Conservation (phyloP, 1,140 invertebrate genomes). For the Paralvinella palmiformis region DNA sequence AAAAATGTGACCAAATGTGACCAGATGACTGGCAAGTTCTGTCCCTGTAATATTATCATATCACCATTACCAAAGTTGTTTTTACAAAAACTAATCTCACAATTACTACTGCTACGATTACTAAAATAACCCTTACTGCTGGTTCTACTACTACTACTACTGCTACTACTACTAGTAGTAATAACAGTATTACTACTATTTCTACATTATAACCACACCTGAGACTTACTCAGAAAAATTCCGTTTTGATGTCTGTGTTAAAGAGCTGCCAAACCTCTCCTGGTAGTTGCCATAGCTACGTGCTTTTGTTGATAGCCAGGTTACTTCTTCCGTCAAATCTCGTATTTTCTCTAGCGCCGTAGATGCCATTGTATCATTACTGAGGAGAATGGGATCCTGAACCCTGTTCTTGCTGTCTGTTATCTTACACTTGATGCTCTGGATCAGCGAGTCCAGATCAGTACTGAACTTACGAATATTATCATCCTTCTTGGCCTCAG, state of each 20-base stretch:
- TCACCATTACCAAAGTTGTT: too few relatives aligned
- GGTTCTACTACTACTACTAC: too few relatives aligned
- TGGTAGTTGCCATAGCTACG: slow-evolving; percentile 47
- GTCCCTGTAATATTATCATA: too few relatives aligned
- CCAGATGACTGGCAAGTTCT: too few relatives aligned
- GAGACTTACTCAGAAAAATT: slow-evolving; percentile 6
- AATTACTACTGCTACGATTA: too few relatives aligned
- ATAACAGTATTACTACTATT: slow-evolving; percentile 4
- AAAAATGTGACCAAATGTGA: too few relatives aligned
- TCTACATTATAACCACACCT: not conserved
- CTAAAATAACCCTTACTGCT: too few relatives aligned
- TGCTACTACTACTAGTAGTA: too few relatives aligned
- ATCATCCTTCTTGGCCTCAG: slow-evolving; percentile 51
- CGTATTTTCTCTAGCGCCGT: slow-evolving; percentile 41
- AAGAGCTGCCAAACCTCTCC: slow-evolving; percentile 45
- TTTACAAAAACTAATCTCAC: too few relatives aligned
- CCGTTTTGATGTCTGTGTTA: slow-evolving; percentile 31
- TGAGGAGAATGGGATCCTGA: slow-evolving; percentile 41
- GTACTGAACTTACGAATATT: slow-evolving; percentile 48
- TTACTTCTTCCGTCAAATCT: slow-evolving; percentile 25
- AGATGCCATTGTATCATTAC: slow-evolving; percentile 37
- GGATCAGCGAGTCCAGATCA: slow-evolving; percentile 42
- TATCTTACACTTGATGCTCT: slow-evolving; percentile 35
- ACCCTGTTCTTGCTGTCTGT: slow-evolving; percentile 41
- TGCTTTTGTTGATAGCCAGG: slow-evolving; percentile 35